phyloP scores from a whole-genome alignment of 2,797 vertebrate species.

The Luscinia luscinia region DNA sequence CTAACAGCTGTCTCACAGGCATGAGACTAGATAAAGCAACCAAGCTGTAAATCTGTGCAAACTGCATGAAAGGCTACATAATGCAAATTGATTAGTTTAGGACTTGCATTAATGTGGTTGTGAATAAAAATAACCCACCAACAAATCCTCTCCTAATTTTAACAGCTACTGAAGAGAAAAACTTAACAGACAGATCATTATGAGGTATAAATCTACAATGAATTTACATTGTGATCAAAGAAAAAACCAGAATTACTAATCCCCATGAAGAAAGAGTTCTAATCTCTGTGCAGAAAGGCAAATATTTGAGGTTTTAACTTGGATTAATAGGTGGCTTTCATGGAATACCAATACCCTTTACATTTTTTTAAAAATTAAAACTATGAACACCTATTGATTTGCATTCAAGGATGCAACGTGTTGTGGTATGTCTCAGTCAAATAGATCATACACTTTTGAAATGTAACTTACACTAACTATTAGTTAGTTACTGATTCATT shows the following conservation, averaged over 20 bases:
- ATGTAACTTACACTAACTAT: not conserved
- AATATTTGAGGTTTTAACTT: conserved; percentile 51
- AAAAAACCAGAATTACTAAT: conserved; percentile 77
- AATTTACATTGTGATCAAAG: conserved; percentile 81
- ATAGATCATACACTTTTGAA: not conserved
- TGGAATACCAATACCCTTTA: conserved; percentile 19
- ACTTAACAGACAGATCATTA: conserved; percentile 77
- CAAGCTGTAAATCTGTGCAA: conserved; percentile 79
- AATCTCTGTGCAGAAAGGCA: conserved; percentile 53
- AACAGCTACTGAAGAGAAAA: conserved; percentile 78
- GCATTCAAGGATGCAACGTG: not conserved
- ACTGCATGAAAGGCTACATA: conserved; percentile 75
- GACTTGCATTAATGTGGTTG: conserved; percentile 75
- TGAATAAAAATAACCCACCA: conserved; percentile 79
- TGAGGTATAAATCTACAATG: conserved; percentile 67
- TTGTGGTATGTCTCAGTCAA: not conserved
- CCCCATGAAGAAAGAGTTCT: conserved; percentile 58
- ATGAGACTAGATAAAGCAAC: conserved; percentile 76
- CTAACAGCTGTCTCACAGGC: conserved; percentile 77
- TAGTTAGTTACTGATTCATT: not conserved
- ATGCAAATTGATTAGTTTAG: conserved; percentile 81
- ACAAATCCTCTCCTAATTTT: conserved; percentile 86
- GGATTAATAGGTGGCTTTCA: not conserved
- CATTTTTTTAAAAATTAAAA: conserved; percentile 1
- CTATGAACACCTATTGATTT: not conserved